A percentile compares a stretch with the other conserved stretches of the same genome.
These are phyloP conservation scores for Nebria brevicollis DNA, from an alignment of 2,888 invertebrate genomes.

Conservation along the genomic window DNA sequence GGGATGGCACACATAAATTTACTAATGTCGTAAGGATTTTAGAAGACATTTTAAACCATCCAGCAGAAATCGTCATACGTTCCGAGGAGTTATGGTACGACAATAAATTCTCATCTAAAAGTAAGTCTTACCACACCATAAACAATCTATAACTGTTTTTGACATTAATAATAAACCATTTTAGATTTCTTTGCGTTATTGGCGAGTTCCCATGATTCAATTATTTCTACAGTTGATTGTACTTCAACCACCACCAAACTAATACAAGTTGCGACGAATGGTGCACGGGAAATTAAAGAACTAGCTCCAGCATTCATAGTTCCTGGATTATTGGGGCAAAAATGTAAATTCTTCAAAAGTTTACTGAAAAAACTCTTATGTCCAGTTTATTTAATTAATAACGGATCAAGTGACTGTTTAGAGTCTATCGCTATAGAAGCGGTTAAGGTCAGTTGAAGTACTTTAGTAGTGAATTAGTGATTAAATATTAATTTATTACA, in stretches of 20 bases:
- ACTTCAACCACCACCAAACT: background rate
- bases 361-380: background rate
- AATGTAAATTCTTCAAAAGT: background rate
- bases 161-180: background rate
- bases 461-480: background rate
- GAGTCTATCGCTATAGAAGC: background rate
- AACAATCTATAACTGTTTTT: background rate
- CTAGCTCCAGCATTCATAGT: background rate
- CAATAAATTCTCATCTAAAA: background rate
- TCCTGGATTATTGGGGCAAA: conserved; percentile 5
- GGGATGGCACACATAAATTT: conserved; percentile 56
- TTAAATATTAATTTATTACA: background rate
- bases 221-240: background rate
- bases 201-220: background rate
- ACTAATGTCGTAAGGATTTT: conserved; percentile 54
- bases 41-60: conserved; percentile 55
- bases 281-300: background rate
- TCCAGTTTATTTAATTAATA: conserved; percentile 9
- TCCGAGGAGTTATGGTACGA: background rate
- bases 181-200: conserved; percentile 13
- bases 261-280: background rate
- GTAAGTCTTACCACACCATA: background rate
- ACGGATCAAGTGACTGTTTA: background rate
- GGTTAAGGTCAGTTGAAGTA: background rate
- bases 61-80: background rate